These are phyloP conservation scores for Gymnoscopelus microlampas DNA, from an alignment of 2,797 vertebrate genomes.

Conservation along the genomic window DNA sequence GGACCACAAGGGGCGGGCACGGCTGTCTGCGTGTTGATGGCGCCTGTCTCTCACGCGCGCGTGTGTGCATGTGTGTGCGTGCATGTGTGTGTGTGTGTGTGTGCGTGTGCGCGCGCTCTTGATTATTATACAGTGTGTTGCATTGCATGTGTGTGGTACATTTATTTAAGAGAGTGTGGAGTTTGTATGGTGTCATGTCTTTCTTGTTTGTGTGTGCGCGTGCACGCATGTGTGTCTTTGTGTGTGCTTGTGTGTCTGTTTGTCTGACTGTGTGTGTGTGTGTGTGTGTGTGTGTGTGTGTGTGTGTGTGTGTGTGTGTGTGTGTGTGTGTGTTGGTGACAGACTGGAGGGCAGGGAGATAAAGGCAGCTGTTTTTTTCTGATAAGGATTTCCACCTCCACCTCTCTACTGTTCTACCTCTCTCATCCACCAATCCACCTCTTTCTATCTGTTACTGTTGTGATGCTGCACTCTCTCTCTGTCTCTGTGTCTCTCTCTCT, in stretches of 20 bases:
- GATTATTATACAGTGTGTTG: too few relatives aligned
- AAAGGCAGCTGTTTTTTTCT: slow-evolving; percentile 76
- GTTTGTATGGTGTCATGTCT: background rate
- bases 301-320: slow-evolving; percentile 16
- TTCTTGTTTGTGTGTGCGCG: background rate
- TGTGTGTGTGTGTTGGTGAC: slow-evolving; percentile 52
- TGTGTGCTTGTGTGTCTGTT: slow-evolving; percentile 15
- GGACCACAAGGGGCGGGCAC: slow-evolving; percentile 56
- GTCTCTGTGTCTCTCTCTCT: slow-evolving; percentile 38
- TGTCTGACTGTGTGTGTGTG: background rate
- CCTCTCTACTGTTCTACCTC: slow-evolving; percentile 55
- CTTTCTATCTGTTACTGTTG: slow-evolving; percentile 27
- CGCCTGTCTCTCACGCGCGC: slow-evolving; percentile 67
- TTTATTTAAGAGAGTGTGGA: slow-evolving; percentile 10
- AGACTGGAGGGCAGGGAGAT: slow-evolving; percentile 72
- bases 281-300: slow-evolving; percentile 31
- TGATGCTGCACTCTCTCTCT: slow-evolving; percentile 42
- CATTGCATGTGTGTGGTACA: too few relatives aligned
- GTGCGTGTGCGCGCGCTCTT: background rate
- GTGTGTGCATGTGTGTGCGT: slow-evolving; percentile 13
- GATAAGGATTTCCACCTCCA: slow-evolving; percentile 80
- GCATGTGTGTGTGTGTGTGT: slow-evolving; percentile 23
- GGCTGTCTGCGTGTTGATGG: slow-evolving; percentile 65
- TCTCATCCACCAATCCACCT: background rate
- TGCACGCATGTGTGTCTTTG: background rate